A percentile compares a stretch with the other conserved stretches of the same genome.
Conservation (phyloP, 2,113 vertebrate species). For the Terrapene triunguis region DNA sequence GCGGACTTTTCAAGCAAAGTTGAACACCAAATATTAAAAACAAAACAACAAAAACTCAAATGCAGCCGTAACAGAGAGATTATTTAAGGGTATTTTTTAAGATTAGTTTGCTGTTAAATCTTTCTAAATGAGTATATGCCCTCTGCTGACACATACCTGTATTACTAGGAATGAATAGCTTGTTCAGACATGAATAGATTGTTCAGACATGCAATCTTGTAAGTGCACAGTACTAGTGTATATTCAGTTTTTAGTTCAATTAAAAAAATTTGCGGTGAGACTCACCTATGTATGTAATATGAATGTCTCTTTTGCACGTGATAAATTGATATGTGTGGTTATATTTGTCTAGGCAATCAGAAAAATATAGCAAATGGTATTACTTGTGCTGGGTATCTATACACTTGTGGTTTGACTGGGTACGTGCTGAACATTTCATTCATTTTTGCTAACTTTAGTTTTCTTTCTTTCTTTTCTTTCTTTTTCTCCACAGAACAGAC, state of each 20-base stretch:
- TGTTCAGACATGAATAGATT: neutral
- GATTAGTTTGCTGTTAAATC: neutral
- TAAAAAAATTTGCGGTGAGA: neutral
- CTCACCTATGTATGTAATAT: neutral
- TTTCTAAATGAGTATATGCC: constrained; percentile 18
- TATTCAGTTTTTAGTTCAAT: neutral
- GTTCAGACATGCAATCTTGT: neutral
- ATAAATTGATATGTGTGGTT: neutral
- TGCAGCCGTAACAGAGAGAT: neutral
- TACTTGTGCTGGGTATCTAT: neutral
- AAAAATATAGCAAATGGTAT: neutral
- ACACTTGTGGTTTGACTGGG: neutral
- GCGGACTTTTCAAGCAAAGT: neutral
- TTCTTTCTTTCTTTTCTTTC: neutral
- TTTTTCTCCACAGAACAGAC: neutral
- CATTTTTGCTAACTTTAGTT: neutral
- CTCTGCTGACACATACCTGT: constrained; percentile 7
- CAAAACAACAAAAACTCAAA: neutral
- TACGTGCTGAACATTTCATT: neutral
- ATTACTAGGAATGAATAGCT: neutral
- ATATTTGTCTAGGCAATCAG: neutral
- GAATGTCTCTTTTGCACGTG: neutral
- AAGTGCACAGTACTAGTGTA: neutral
- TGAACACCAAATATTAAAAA: neutral
- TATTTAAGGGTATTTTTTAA: neutral